Evolutionary conservation across 2,797 vertebrate genomes (phyloP), one percentile per base, ranked within the genome.

Genomic region (Okamejei kenojei): DNA sequence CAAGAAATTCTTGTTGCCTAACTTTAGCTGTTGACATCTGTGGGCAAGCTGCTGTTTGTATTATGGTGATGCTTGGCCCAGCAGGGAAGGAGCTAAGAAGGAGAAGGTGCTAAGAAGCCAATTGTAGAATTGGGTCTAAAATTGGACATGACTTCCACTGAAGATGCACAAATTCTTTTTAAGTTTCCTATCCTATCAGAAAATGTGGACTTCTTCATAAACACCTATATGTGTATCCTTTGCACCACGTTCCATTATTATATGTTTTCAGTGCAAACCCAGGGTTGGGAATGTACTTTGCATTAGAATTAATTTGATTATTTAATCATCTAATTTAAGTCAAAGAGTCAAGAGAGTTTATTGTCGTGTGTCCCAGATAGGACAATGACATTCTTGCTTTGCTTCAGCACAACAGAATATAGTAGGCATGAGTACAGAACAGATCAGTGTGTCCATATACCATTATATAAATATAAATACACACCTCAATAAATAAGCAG

Each of bases 21-120:
- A 74, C 90, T 92, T 92, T 29, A 45, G 29, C 71, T 92, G 71
- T 92, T 92, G 71, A 92, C 90, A 74, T 74, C 68, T 92, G 71
- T 35, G 26, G 65, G 61, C 61, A 88, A 11, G 90, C 38, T 90
- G 86, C 26, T 61, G 8, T 58, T 61, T 29, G 54, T 58, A 84
- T 21, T 3, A 7, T 54, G 80, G 21, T 35, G 79, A 45, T 35
- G 79, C 23, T 29, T 21, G 11, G 6, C 19, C 7, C 10, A 23
- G 45, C 21, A 84, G 54, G 45, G 21, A 58, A 26, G 54, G 19
- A 82, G 10, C 38, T 54, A 54, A 54, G 45, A 54, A 54, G 45
- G 45, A 54, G 45, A 45, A 45, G 21, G 4, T 73, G 21, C 13
- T 32, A 78, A 11, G 4, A 45, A 84, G 80, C 21, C 21, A 61